Base-by-base conservation (phyloP, 2,797 vertebrate species). In the Spinibarbus caldwelli region DNA sequence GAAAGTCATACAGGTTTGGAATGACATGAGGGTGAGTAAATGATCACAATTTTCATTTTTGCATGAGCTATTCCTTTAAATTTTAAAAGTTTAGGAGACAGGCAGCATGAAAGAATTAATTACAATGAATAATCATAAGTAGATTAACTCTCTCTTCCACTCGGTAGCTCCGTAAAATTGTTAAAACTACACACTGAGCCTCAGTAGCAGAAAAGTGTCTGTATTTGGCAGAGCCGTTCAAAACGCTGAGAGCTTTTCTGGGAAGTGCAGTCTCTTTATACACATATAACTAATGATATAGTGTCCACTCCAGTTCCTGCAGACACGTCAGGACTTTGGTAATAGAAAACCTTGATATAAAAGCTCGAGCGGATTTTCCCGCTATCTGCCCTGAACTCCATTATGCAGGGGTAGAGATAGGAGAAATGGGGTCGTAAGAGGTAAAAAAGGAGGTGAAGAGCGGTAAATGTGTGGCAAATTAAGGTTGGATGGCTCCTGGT, bases 211-310 rank as follows among this genome's bases (percentile, higher is more conserved):
- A 49, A 11, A 4, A 45, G 31, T 62, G 47, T 75, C 43, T 76
- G 62, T 66, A 19, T 66, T 66, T 66, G 78, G 23, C 38, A 47
- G 47, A 73, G 49, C 41, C 26, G 7, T 66, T 82, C 36, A 26
- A 81, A 75, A 81, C 15, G 41, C 66, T 29, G 66, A 85, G 79
- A 78, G 83, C 41, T 43, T 85, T 85, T 83, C 80, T 76, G 84
- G 81, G 67, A 85, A 79, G 52, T 41, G 12, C 64, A 29, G n/a
- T 15, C 73, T 78, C 75, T 62, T 59, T 59, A 59, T 72, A 47
- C 77, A 78, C 71, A 72, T 79, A 79, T 47, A 79, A 23, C 68
- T 80, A 73, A 85, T 80, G 54, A 73, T 85, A 66, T 41, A 80
- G 52, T 49, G 84, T 73, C 77, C 77, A 49, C 31, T 64, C 43